A percentile compares a stretch with the other conserved stretches of the same genome.
phyloP scores from a whole-genome alignment of 1,140 invertebrate genomes.

The Melitaea cinxia region DNA sequence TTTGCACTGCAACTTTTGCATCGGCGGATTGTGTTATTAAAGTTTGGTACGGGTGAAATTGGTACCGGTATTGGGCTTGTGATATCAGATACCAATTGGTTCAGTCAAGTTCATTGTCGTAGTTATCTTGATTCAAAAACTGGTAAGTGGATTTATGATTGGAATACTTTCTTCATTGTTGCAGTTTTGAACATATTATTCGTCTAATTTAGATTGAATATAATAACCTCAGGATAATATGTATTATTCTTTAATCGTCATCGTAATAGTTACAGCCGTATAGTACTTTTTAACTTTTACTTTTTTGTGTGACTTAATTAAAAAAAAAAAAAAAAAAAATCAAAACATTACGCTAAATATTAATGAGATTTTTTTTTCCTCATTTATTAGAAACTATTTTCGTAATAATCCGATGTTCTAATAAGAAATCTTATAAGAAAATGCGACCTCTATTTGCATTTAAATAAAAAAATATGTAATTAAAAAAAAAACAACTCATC shows the following conservation, averaged over 20 bases:
- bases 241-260: background rate
- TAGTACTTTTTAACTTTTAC: no score
- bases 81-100: constrained; percentile 53
- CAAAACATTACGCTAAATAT: no score
- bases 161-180: constrained; percentile 57
- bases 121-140: constrained; percentile 61
- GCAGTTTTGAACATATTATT: constrained; percentile 24
- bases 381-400: no score
- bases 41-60: constrained; percentile 53
- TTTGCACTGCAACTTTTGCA: constrained; percentile 51
- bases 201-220: constrained; percentile 9
- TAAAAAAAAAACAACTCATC: no score
- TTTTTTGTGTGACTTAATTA: background rate
- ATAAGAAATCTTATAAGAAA: no score
- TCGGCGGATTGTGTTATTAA: constrained; percentile 43
- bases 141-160: constrained; percentile 63
- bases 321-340: background rate
- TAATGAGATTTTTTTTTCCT: no score
- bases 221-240: background rate
- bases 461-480: no score
- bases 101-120: constrained; percentile 67
- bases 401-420: no score
- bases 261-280: no score
- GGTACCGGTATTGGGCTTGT: constrained; percentile 47
- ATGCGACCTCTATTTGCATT: no score